Conservation (phyloP, 2,113 vertebrate genomes). For the Procavia capensis region DNA sequence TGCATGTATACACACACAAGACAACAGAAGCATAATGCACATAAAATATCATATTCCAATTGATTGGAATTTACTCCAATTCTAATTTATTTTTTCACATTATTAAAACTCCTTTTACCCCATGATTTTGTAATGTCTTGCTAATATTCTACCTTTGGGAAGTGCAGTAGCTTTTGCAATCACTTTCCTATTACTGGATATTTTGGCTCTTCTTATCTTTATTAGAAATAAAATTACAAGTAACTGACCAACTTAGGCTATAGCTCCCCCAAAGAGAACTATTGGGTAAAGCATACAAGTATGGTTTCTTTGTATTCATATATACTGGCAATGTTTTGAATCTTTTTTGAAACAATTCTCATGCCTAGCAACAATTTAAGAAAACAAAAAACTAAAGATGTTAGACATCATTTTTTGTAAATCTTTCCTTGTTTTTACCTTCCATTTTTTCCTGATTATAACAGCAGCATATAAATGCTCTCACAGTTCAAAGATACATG, state of each 20-base stretch:
- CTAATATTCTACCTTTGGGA: background rate
- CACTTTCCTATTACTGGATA: background rate
- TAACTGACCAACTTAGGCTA: background rate
- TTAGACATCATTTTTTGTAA: background rate
- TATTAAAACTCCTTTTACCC: background rate
- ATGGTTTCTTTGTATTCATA: background rate
- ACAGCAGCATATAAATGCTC: background rate
- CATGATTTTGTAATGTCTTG: background rate
- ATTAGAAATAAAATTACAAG: constrained; percentile 22
- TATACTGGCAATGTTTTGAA: background rate
- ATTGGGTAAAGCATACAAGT: background rate
- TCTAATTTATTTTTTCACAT: too few relatives aligned
- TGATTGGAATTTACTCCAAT: background rate
- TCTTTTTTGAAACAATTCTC: background rate
- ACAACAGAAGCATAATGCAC: background rate
- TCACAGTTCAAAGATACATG: background rate
- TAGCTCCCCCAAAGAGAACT: background rate
- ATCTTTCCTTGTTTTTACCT: background rate
- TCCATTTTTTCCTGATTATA: background rate
- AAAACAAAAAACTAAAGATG: background rate
- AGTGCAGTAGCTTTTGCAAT: background rate
- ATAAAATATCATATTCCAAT: constrained; percentile 12
- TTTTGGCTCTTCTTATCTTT: background rate
- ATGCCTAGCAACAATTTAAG: background rate
- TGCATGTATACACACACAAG: background rate